A percentile compares a stretch with the other conserved stretches of the same genome.
phyloP scores from a whole-genome alignment of 2,888 invertebrate species.

The Alentia gelatinosa region DNA sequence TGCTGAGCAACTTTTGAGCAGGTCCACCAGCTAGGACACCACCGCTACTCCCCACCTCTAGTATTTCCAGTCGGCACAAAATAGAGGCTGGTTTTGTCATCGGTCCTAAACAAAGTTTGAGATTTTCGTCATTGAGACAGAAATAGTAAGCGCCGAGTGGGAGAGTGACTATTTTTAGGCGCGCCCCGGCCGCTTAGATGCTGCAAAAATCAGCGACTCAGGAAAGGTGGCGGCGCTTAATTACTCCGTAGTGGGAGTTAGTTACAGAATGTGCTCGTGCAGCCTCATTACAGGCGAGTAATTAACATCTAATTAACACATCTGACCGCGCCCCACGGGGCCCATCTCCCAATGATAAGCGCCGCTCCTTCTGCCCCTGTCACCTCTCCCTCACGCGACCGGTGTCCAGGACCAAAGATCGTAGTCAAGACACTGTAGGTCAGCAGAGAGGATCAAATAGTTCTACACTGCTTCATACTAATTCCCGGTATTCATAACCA shows the following conservation, averaged over 20 bases:
- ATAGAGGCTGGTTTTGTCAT: neutral
- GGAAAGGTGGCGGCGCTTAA: neutral
- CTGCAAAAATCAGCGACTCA: neutral
- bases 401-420: too few species aligned
- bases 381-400: too few species aligned
- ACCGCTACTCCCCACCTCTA: neutral
- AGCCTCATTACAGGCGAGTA: neutral
- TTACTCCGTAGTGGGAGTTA: neutral
- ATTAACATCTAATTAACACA: neutral
- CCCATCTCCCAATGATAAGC: too few species aligned
- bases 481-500: too few species aligned
- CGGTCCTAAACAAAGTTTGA: constrained; percentile 19
- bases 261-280: neutral
- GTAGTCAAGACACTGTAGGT: too few species aligned
- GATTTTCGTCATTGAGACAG: constrained; percentile 16
- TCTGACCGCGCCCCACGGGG: neutral
- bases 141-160: neutral
- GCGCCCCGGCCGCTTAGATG: neutral
- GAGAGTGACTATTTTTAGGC: neutral
- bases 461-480: too few species aligned
- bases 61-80: constrained; percentile 11
- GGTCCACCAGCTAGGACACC: neutral
- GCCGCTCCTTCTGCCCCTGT: too few species aligned
- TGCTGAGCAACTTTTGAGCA: too few species aligned
- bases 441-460: too few species aligned